Base-by-base conservation (phyloP, 2,113 vertebrate species). In the Cricetomys ansorgei region DNA sequence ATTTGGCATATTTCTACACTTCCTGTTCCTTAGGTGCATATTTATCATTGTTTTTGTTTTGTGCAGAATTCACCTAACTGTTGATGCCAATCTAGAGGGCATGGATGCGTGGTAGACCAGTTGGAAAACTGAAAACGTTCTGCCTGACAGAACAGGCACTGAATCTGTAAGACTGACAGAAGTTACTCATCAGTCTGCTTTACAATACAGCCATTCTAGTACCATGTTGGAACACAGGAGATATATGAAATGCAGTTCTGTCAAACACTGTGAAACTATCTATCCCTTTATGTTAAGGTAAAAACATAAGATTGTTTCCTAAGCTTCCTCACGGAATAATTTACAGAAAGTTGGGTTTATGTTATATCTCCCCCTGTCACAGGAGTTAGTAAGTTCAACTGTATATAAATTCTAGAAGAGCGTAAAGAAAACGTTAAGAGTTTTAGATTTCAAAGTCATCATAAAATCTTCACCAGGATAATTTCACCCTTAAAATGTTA, bases 311-410 rank as follows among this genome's bases (percentile, higher is more conserved):
- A 1, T 3, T 86, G 16, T 76, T 89, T 94, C 27, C 25, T 62
- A 92, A 89, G 5, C 16, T 75, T 83, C 91, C n/a, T 48, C 59
- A 15, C 4, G 88, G 34, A 90, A 62, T 23, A 91, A 88, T 27
- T 80, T 88, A 64, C 70, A 57, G 21, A 62, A 95, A 77, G 2
- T 25, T 53, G 16, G 57, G 43, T 96, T 96, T 43, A 79, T 72
- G 76, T 72, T 76, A 89, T 79, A 50, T 9, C 37, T 84, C 40
- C 13, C 12, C 15, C 25, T 65, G 6, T 75, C 8, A 80, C 31
- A 65, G 3, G 48, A 37, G 25, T 48, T 90, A 92, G 85, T 79
- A 55, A 73, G 31, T 69, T 57, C 5, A 5, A 43, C 12, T 89
- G 27, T 88, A 23, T 69, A 16, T 25, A 88, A 62, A 27, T 72